phyloP scores from a whole-genome alignment of 1,140 invertebrate genomes.

The Pogonognathellus flavescens region DNA sequence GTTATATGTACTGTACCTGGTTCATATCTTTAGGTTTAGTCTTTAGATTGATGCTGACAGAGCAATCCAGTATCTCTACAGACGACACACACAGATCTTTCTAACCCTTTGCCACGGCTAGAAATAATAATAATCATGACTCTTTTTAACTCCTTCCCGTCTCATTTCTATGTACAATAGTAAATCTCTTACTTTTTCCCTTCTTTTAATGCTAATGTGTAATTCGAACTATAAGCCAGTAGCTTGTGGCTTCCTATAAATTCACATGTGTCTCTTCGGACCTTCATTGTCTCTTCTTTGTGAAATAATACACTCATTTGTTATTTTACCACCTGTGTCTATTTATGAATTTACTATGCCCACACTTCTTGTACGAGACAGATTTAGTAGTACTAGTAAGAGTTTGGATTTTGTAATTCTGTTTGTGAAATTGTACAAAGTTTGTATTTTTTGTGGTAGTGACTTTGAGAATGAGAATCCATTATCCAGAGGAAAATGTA shows the following conservation, averaged over 20 bases:
- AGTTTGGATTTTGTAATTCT: too few relatives aligned
- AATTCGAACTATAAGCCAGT: too few relatives aligned
- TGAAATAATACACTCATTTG: not conserved
- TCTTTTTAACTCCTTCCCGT: slow-evolving; percentile 23
- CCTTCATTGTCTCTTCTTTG: not conserved
- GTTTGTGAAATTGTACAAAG: not conserved
- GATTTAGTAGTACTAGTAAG: too few relatives aligned
- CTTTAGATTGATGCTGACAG: slow-evolving; percentile 7
- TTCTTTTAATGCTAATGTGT: not conserved
- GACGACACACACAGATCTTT: slow-evolving; percentile 1
- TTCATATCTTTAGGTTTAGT: not conserved
- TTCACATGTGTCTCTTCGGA: not conserved
- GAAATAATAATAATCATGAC: slow-evolving; percentile 8
- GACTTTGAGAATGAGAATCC: slow-evolving; percentile 2
- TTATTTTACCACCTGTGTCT: not conserved
- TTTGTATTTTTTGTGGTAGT: not conserved
- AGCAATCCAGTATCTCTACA: not conserved
- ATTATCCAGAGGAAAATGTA: not conserved
- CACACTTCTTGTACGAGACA: too few relatives aligned
- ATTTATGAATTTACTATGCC: not conserved
- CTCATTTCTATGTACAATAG: not conserved
- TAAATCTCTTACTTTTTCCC: not conserved
- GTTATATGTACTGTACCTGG: not conserved
- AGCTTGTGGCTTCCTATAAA: not conserved
- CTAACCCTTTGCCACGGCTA: not conserved